Evolutionary conservation across 2,888 invertebrate species (phyloP).

Genomic region (Xestia ashworthii): DNA sequence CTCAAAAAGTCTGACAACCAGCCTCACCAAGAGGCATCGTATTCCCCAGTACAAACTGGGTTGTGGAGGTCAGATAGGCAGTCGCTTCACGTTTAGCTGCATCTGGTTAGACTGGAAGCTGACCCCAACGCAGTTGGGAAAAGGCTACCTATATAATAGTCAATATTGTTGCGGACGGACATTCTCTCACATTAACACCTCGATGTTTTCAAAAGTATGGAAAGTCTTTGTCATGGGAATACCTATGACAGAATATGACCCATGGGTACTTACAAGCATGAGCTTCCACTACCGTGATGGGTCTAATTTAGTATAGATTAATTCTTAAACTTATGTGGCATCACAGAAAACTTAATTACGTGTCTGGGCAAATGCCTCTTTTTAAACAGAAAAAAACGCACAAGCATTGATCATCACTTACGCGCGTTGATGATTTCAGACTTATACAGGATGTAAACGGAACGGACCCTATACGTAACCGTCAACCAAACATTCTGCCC

Average conservation of each 20-base stretch:
- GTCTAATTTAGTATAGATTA: not conserved
- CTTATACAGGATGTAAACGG: not conserved
- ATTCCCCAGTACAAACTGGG: no score
- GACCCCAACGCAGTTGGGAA: no score
- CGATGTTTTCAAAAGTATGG: not conserved
- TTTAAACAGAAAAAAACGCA: not conserved
- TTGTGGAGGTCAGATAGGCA: no score
- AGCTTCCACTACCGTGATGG: slow-evolving; percentile 1
- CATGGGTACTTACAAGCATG: slow-evolving; percentile 11
- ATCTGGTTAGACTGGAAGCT: no score
- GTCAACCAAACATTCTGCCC: no score
- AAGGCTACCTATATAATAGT: no score
- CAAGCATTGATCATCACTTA: not conserved
- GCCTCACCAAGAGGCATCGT: no score
- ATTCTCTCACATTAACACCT: slow-evolving; percentile 22
- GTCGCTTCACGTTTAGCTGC: no score
- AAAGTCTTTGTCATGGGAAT: slow-evolving; percentile 10
- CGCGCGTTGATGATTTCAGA: not conserved
- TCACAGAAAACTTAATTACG: not conserved
- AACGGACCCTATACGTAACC: no score
- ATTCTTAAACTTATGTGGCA: not conserved
- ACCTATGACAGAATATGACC: not conserved
- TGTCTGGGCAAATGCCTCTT: not conserved
- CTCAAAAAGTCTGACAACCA: no score
- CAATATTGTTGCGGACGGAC: not conserved